Percentiles rank a stretch among this genome's conserved stretches.
phyloP scores from a whole-genome alignment of 2,797 vertebrate species.

The Prunella strophiata region DNA sequence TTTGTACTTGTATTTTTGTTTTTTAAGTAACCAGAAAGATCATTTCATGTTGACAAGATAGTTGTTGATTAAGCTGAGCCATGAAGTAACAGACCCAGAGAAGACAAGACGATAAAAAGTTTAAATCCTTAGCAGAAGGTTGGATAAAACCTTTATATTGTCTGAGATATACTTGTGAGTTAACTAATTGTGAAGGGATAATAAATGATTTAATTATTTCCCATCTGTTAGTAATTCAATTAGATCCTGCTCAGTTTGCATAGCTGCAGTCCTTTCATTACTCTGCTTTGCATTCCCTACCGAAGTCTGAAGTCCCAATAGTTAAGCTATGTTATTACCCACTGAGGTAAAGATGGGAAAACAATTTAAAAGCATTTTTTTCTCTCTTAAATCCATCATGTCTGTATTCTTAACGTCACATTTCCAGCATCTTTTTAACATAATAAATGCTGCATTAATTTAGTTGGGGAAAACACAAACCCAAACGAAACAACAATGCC shows the following conservation, averaged over 20 bases:
- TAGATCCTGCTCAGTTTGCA: slow-evolving; percentile 55
- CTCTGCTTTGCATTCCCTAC: background rate
- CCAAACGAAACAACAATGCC: background rate
- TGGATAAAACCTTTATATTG: slow-evolving; percentile 63
- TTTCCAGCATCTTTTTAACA: background rate
- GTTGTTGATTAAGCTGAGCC: slow-evolving; percentile 58
- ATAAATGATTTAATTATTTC: slow-evolving; percentile 73
- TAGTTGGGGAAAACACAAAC: background rate
- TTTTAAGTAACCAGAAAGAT: background rate
- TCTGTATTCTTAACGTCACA: background rate
- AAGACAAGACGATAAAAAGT: slow-evolving; percentile 56
- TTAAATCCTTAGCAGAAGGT: slow-evolving; percentile 62
- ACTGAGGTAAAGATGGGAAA: background rate
- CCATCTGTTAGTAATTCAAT: slow-evolving; percentile 71
- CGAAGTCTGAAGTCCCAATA: background rate
- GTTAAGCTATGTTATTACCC: background rate
- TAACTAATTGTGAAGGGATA: slow-evolving; percentile 70
- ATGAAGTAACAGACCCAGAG: slow-evolving; percentile 37
- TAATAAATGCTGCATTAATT: background rate
- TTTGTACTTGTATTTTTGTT: background rate
- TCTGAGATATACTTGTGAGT: slow-evolving; percentile 60
- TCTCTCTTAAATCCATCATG: background rate
- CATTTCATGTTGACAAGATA: slow-evolving; percentile 36
- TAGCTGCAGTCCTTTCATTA: slow-evolving; percentile 26
- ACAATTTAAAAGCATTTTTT: background rate